Conservation (phyloP, 2,797 vertebrate species). For the Phylloscopus collybita region DNA sequence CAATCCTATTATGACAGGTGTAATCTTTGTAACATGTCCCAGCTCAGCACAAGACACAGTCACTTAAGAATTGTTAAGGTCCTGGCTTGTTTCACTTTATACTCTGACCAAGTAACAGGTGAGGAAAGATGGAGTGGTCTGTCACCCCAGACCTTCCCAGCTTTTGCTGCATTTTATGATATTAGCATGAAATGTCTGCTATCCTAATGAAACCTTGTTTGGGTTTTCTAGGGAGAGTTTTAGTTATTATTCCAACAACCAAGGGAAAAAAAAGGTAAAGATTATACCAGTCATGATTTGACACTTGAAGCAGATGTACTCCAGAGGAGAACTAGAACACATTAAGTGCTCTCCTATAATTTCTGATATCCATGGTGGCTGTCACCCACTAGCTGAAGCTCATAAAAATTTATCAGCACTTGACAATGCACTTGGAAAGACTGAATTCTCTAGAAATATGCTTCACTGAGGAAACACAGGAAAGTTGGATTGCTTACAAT, state of each 20-base stretch:
- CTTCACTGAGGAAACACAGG: constrained; percentile 74
- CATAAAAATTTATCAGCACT: constrained; percentile 75
- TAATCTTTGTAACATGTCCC: background rate
- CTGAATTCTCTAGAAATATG: constrained; percentile 75
- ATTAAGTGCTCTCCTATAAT: constrained; percentile 61
- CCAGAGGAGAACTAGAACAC: constrained; percentile 48
- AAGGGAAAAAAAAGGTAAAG: background rate
- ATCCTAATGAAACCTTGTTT: constrained; percentile 37
- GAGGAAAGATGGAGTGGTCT: background rate
- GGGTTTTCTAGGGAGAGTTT: constrained; percentile 20
- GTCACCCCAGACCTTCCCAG: background rate
- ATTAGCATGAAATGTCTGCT: background rate
- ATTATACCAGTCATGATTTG: constrained; percentile 52
- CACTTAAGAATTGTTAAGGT: background rate
- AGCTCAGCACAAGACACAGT: background rate
- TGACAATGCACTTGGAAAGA: constrained; percentile 73
- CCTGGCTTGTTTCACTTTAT: background rate
- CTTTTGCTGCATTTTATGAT: background rate
- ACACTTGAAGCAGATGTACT: constrained; percentile 62
- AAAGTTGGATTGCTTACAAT: constrained; percentile 76
- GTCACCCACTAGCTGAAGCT: constrained; percentile 69
- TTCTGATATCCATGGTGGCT: constrained; percentile 64
- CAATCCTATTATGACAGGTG: background rate
- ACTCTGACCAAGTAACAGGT: background rate
- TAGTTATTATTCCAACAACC: constrained; percentile 21